Evolutionary conservation across 2,888 invertebrate species (phyloP), one percentile per base, ranked within the genome.

Genomic region (Stenotaenia linearis): DNA sequence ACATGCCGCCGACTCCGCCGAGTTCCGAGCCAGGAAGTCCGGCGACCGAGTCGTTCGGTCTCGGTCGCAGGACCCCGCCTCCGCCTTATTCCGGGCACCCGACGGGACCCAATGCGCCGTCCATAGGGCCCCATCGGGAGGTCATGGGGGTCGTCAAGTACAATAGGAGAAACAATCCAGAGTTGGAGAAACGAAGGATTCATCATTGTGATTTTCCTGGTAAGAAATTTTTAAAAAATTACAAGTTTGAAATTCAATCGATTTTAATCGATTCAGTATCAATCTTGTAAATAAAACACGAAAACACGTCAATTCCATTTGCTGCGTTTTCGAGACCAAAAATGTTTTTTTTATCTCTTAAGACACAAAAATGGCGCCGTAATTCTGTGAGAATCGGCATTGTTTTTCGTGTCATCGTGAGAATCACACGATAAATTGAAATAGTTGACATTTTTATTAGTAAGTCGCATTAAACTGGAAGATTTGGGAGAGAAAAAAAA

Each of bases 191-290:
- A 87, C 89, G 97, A 83, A 89, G 98, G 85, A 96, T 97, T 84
- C 97, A 98, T 86, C 96, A 95, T 88, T 98, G 98, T 89, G 95
- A 96, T 89, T 97, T 95, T 87, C 91, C 94, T 86, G 95, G 95
- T 94, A 88, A 89, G 89, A 86, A 45, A 45, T 45, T n/a, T n/a
- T 45, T 45, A 18, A 18, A 45, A 45, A 45, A 7, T 45, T 45
- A 7, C 12, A 4, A 45, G 4, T 45, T 45, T 45, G 3, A 7
- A 32, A 32, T 6, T 6, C n/a, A n/a, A n/a, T n/a, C n/a, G n/a
- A n/a, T n/a, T n/a, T n/a, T n/a, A n/a, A n/a, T n/a, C n/a, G n/a
- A n/a, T n/a, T n/a, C n/a, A n/a, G n/a, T n/a, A n/a, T n/a, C n/a
- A n/a, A n/a, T n/a, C n/a, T n/a, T n/a, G n/a, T n/a, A n/a, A n/a